Evolutionary conservation across 2,797 vertebrate species (phyloP), one percentile per base, ranked within the genome.

Genomic region (Gallinago solitaria): DNA sequence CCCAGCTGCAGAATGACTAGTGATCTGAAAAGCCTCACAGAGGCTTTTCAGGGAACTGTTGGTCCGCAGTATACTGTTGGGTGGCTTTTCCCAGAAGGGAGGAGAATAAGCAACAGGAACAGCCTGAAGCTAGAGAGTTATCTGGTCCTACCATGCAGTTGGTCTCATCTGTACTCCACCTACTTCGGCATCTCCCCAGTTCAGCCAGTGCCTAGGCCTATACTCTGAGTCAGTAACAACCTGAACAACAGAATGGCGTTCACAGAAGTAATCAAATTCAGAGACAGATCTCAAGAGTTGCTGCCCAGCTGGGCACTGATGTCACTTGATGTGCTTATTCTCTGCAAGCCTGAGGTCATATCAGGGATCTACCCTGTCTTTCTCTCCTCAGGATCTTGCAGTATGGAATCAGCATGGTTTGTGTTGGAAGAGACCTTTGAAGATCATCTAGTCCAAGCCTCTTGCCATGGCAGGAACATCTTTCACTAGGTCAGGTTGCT

Each of bases 381-480:
- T 54, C 30, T 85, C 39, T 59, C 76, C n/a, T 7, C 27, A 53
- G 19, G 12, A 71, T 20, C 27, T 13, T 77, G 18, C 35, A 60
- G 18, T 41, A 81, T 6, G 41, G 28, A 77, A 43, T 48, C 12
- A 69, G 39, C 43, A 43, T 19, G 13, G 8, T 69, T 56, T 83
- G 13, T 4, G 12, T 28, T 70, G 51, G 39, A 87, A 89, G 48
- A 61, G 43, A 53, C 16, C 18, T 56, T 53, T n/a, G 50, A 77
- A 50, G 16, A 33, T 37, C 24, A 65, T 24, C 32, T 59, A 70
- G 48, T 75, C 15, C 48, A 81, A 78, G 1, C 4, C 15, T 6
- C 23, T 28, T 59, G 28, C 19, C 37, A 45, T 5, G 4, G 19
- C 16, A 91, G 32, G 5, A 9, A 57, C 9, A 24, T 0, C 0